Evolutionary conservation across 2,797 vertebrate genomes (phyloP).

Genomic region (Sebastes vulpes): DNA sequence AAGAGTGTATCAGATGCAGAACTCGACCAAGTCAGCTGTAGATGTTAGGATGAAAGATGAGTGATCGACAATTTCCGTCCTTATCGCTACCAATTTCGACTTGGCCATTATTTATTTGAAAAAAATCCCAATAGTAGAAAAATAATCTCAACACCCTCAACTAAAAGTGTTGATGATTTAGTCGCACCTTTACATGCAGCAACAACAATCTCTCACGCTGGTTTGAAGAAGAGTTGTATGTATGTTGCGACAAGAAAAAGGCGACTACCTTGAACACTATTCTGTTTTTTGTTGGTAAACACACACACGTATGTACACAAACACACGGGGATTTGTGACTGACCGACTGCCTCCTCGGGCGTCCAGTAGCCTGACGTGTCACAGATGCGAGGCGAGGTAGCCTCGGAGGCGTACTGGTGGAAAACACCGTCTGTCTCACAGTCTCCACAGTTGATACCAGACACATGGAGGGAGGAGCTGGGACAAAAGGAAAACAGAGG

Average conservation of each 20-base stretch:
- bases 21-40: not conserved
- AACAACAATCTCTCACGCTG: not conserved
- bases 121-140: not conserved
- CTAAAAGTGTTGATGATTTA: not conserved
- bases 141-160: not conserved
- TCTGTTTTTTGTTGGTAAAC: not conserved
- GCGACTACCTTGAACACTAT: not conserved
- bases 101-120: not conserved
- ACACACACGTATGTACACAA: not conserved
- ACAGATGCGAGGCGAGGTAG: conserved; percentile 92
- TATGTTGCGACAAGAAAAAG: not conserved
- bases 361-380: conserved; percentile 98
- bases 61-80: not conserved
- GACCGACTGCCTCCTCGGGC: conserved; percentile 96
- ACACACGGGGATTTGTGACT: conserved; percentile 45
- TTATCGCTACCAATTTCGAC: not conserved
- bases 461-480: conserved; percentile 46
- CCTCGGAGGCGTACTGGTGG: conserved; percentile 90
- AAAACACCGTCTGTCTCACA: conserved; percentile 91
- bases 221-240: not conserved
- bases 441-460: conserved; percentile 83
- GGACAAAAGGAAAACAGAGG: conserved; percentile 16
- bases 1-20: not conserved
- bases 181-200: not conserved
- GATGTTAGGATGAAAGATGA: not conserved